A percentile compares a stretch with the other conserved stretches of the same genome.
These are phyloP conservation scores for Acanthiza pusilla DNA, from an alignment of 2,797 vertebrate species.

Conservation along the genomic window DNA sequence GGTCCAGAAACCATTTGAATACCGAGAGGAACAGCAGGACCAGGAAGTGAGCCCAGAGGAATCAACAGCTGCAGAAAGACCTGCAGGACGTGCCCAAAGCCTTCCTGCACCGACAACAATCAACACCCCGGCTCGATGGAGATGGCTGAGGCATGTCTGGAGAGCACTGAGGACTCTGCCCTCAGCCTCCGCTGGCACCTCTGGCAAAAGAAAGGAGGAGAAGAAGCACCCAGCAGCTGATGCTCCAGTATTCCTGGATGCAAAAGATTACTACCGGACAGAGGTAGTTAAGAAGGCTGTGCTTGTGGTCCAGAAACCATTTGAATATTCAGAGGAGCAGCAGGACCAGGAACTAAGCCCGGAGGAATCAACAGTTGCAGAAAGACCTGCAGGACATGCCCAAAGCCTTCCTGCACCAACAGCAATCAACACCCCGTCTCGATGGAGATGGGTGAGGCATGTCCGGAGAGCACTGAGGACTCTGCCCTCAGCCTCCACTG, in stretches of 20 bases:
- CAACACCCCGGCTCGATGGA: fast-evolving
- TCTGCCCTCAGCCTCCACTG: too few relatives aligned
- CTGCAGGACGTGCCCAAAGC: neutral
- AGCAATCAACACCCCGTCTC: fast-evolving
- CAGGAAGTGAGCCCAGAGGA: too few relatives aligned
- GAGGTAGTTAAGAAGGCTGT: neutral
- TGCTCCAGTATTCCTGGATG: too few relatives aligned
- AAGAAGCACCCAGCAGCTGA: neutral
- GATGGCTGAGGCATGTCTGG: too few relatives aligned
- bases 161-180: neutral
- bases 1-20: neutral
- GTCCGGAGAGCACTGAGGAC: too few relatives aligned
- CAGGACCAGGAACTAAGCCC: too few relatives aligned
- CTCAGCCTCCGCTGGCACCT: too few relatives aligned
- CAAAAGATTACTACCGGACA: too few relatives aligned
- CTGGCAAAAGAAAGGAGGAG: fast-evolving
- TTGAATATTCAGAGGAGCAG: too few relatives aligned
- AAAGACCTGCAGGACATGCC: fast-evolving
- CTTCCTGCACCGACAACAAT: neutral
- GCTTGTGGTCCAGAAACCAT: neutral
- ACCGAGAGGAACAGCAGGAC: too few relatives aligned
- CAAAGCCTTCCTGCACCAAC: neutral
- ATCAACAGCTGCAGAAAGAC: too few relatives aligned
- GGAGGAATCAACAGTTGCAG: too few relatives aligned
- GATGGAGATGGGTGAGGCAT: neutral